Percentiles rank a stretch among this genome's conserved stretches.
phyloP scores from a whole-genome alignment of 1,140 invertebrate species.

The Calosoma granatense region DNA sequence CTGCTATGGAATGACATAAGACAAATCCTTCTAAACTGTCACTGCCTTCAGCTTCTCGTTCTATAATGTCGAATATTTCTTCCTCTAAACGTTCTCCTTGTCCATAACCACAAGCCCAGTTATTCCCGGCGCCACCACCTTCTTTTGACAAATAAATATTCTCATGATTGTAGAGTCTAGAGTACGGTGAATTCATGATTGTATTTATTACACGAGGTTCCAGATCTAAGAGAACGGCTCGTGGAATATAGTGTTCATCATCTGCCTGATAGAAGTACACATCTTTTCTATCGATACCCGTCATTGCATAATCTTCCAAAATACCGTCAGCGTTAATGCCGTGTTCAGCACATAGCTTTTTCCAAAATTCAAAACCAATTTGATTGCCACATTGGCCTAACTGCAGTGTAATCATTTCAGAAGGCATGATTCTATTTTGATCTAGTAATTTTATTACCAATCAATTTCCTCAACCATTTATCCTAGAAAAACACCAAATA shows the following conservation, averaged over 20 bases:
- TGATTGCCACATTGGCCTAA: slow-evolving; percentile 99
- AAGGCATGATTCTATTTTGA: too few species aligned
- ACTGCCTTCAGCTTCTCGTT: slow-evolving; percentile 96
- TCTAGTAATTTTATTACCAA: too few species aligned
- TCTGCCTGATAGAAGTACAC: slow-evolving; percentile 99
- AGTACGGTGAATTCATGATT: slow-evolving; percentile 91
- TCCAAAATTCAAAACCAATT: slow-evolving; percentile 99
- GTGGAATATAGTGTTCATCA: slow-evolving; percentile 97
- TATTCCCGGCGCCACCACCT: slow-evolving; percentile 98
- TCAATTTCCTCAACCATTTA: too few species aligned
- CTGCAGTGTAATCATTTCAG: slow-evolving; percentile 97
- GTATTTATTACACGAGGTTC: slow-evolving; percentile 96
- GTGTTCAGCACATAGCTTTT: slow-evolving; percentile 94
- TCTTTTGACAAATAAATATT: slow-evolving; percentile 96
- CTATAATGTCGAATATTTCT: slow-evolving; percentile 98
- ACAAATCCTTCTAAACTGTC: slow-evolving; percentile 98
- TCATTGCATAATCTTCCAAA: slow-evolving; percentile 85
- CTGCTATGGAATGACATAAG: slow-evolving; percentile 97
- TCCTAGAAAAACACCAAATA: too few species aligned
- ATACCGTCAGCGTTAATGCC: slow-evolving; percentile 96
- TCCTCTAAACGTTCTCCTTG: slow-evolving; percentile 90
- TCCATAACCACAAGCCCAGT: slow-evolving; percentile 95
- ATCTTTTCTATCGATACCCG: slow-evolving; percentile 84
- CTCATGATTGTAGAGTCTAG: slow-evolving; percentile 96
- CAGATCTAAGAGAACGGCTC: slow-evolving; percentile 90